A percentile compares a stretch with the other conserved stretches of the same genome.
phyloP scores from a whole-genome alignment of 2,113 vertebrate genomes.

The Sylvilagus bachmani region DNA sequence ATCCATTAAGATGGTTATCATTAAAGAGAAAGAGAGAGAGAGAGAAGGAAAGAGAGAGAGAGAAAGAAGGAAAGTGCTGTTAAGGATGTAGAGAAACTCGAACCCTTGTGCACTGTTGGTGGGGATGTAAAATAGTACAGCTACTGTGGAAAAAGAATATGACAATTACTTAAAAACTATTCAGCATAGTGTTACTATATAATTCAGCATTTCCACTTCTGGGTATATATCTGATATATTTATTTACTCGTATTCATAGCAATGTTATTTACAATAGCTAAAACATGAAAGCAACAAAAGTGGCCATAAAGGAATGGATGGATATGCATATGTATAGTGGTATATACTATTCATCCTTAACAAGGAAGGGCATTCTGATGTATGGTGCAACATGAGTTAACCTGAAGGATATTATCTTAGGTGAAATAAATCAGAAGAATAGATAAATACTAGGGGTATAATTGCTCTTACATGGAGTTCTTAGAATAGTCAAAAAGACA shows the following conservation, averaged over 20 bases:
- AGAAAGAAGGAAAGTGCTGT: not conserved
- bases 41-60: not conserved
- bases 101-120: not conserved
- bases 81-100: not conserved
- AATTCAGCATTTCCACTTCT: not conserved
- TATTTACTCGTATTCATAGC: not conserved
- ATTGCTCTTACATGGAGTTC: not conserved
- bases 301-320: not conserved
- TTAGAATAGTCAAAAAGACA: not conserved
- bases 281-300: not conserved
- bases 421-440: not conserved
- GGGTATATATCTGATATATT: not conserved
- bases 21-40: not conserved
- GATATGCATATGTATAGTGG: too few species aligned
- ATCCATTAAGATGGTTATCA: not conserved
- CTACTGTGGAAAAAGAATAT: not conserved
- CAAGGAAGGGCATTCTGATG: not conserved
- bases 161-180: not conserved
- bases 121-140: not conserved
- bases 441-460: not conserved
- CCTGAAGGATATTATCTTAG: not conserved
- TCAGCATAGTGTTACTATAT: not conserved
- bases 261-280: not conserved
- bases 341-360: too few species aligned
- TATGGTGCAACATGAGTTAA: not conserved